Conservation (phyloP, 1,140 invertebrate species). For the Oreohelix idahoensis region DNA sequence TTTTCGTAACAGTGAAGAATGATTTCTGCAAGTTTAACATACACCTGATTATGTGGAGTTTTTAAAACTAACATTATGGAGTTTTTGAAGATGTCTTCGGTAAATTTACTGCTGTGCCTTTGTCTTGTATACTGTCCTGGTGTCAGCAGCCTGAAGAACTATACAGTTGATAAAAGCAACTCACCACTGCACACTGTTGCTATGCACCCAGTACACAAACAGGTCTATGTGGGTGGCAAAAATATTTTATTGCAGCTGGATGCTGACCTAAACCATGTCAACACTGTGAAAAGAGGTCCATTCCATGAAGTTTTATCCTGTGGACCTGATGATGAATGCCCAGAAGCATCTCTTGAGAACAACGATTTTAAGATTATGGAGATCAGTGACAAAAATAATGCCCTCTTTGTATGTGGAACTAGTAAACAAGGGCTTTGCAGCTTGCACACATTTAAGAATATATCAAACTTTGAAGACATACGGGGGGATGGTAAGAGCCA, state of each 20-base stretch:
- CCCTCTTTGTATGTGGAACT: slow-evolving; percentile 50
- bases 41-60: not conserved
- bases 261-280: slow-evolving; percentile 34
- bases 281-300: slow-evolving; percentile 31
- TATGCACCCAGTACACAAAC: not conserved
- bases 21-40: no score
- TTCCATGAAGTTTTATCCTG: slow-evolving; percentile 37
- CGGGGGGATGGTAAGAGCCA: slow-evolving; percentile 22
- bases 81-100: not conserved
- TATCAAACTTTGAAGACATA: slow-evolving; percentile 10
- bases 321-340: slow-evolving; percentile 35
- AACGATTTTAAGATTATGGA: slow-evolving; percentile 47
- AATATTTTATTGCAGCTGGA: slow-evolving; percentile 46
- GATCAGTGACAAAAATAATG: slow-evolving; percentile 40
- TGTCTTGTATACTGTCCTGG: not conserved
- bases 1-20: no score
- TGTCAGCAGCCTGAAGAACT: not conserved
- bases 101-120: not conserved
- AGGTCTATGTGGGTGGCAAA: slow-evolving; percentile 47
- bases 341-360: not conserved
- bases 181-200: not conserved
- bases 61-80: not conserved
- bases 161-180: not conserved
- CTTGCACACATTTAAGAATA: slow-evolving; percentile 41
- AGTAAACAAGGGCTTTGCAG: slow-evolving; percentile 45